Percentiles rank a stretch among this genome's conserved stretches.
These are phyloP conservation scores for Corythornis leucogaster DNA, from an alignment of 2,797 vertebrate species.

Conservation along the genomic window DNA sequence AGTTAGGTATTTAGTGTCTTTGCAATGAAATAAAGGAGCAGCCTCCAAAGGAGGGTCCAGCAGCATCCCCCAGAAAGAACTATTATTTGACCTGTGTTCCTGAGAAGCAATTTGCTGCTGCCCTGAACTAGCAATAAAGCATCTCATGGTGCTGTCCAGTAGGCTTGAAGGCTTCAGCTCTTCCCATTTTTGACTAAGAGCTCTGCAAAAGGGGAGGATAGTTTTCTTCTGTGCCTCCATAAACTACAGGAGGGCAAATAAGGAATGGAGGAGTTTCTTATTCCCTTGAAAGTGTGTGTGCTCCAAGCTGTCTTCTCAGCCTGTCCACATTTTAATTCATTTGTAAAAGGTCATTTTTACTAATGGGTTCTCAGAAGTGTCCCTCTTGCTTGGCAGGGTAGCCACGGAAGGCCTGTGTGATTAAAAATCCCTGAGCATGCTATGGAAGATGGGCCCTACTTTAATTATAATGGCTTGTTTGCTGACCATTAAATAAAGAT, in stretches of 20 bases:
- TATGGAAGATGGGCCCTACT: neutral
- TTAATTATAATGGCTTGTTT: constrained; percentile 51
- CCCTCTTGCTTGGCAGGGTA: neutral
- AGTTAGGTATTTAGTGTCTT: neutral
- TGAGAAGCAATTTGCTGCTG: neutral
- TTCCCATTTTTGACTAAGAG: neutral
- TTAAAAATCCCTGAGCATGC: constrained; percentile 1
- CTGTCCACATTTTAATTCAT: neutral
- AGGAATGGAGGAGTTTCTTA: neutral
- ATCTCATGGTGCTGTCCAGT: neutral
- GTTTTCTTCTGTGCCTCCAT: neutral
- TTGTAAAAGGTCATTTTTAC: neutral
- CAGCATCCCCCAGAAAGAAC: neutral
- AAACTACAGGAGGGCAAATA: neutral
- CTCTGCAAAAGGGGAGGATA: neutral
- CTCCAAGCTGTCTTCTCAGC: neutral
- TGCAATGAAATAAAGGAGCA: neutral
- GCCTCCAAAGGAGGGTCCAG: neutral
- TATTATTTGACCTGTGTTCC: neutral
- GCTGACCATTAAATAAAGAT: constrained; percentile 52
- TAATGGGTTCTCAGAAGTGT: neutral
- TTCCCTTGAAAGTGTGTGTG: neutral
- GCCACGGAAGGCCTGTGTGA: neutral
- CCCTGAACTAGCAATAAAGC: neutral
- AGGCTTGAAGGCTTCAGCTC: neutral